A percentile compares a stretch with the other conserved stretches of the same genome.
Evolutionary conservation across 2,888 invertebrate species (phyloP).

Genomic region (Tanypteryx hageni): DNA sequence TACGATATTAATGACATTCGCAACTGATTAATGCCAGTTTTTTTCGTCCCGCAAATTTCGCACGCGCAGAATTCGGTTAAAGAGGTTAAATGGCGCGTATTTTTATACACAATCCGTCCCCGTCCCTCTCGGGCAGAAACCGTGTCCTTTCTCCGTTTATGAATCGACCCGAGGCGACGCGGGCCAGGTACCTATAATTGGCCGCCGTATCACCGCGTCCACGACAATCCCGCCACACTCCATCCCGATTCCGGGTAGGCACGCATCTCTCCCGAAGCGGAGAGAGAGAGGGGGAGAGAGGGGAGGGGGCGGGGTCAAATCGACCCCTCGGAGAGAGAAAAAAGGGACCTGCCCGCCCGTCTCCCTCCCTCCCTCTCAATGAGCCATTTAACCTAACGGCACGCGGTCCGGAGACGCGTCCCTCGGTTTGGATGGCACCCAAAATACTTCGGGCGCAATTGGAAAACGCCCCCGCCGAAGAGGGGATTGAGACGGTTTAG

Average conservation of each 20-base stretch:
- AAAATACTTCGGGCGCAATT: conserved; percentile 32
- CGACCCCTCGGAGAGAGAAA: no score
- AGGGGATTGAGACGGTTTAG: neutral
- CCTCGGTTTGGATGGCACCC: conserved; percentile 16
- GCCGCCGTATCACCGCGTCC: neutral
- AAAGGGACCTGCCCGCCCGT: no score
- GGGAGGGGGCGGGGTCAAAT: neutral
- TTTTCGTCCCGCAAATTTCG: neutral
- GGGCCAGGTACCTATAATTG: conserved; percentile 13
- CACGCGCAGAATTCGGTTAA: neutral
- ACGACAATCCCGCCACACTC: neutral
- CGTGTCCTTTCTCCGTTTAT: neutral
- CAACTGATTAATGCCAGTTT: neutral
- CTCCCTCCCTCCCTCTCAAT: neutral
- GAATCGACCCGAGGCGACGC: conserved; percentile 16
- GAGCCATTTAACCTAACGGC: conserved; percentile 16
- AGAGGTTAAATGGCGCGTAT: neutral
- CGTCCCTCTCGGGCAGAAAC: neutral
- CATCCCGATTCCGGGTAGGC: neutral
- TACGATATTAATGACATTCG: neutral
- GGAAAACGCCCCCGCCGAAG: neutral
- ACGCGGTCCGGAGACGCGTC: neutral
- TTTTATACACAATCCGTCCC: conserved; percentile 16
- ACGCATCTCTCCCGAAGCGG: neutral
- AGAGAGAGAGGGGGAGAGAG: neutral